Percentiles rank a stretch among this genome's conserved stretches.
These are phyloP conservation scores for Hippopotamyrus pictus DNA, from an alignment of 2,797 vertebrate species.

Conservation along the genomic window DNA sequence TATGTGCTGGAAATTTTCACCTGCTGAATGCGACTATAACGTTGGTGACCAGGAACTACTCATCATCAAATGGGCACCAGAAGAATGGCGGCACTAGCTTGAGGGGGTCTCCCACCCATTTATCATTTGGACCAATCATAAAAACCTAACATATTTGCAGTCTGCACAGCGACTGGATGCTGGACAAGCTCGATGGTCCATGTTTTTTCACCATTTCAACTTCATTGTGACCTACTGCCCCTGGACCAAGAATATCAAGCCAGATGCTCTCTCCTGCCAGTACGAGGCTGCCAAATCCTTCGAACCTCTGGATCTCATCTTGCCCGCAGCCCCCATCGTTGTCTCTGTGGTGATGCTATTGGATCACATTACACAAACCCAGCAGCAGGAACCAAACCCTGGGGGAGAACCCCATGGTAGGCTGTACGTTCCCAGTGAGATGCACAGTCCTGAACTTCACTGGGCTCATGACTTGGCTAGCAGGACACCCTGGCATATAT, in stretches of 20 bases:
- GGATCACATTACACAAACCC: too few species aligned
- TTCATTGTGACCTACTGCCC: not conserved
- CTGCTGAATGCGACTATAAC: not conserved
- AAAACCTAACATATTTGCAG: not conserved
- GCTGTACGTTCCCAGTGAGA: too few species aligned
- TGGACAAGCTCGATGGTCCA: not conserved
- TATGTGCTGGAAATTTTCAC: not conserved
- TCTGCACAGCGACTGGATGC: not conserved
- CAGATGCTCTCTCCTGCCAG: not conserved
- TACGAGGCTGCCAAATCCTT: not conserved
- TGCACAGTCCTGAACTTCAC: not conserved
- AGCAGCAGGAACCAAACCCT: too few species aligned
- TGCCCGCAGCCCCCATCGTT: not conserved
- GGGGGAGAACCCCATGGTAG: too few species aligned
- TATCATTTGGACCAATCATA: not conserved
- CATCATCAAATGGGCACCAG: not conserved
- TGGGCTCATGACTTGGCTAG: not conserved
- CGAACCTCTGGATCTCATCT: not conserved
- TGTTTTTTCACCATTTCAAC: not conserved
- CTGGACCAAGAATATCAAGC: not conserved
- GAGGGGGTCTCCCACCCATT: not conserved
- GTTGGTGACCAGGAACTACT: not conserved
- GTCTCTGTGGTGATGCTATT: too few species aligned
- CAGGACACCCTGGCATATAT: not conserved
- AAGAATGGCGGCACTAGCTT: not conserved